Evolutionary conservation across 2,888 invertebrate species (phyloP).

Genomic region (Parascotia fuliginaria): DNA sequence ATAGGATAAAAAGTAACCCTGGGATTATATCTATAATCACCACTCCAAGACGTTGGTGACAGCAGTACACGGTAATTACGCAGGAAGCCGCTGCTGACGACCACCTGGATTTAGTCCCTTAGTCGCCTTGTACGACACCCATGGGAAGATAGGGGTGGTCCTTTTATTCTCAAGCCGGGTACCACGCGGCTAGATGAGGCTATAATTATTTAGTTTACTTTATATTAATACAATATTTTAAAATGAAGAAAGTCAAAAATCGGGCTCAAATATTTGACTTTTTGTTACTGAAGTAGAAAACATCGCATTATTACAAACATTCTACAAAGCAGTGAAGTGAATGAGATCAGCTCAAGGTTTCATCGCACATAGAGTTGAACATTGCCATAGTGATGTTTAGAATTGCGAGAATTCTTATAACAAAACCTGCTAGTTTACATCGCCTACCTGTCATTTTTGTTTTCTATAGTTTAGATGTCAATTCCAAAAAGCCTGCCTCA

Average conservation of each 20-base stretch:
- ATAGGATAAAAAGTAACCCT: slow-evolving; percentile 1
- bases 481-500: no score
- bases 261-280: not conserved
- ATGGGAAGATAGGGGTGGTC: slow-evolving; percentile 9
- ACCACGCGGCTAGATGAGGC: slow-evolving; percentile 10
- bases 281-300: not conserved
- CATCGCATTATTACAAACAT: not conserved
- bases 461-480: not conserved
- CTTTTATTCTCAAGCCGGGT: slow-evolving; percentile 16
- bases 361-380: not conserved
- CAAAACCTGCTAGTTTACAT: no score
- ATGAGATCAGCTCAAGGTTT: not conserved
- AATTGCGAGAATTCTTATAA: no score
- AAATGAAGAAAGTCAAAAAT: not conserved
- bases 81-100: slow-evolving; percentile 7
- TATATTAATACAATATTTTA: not conserved
- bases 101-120: slow-evolving; percentile 6
- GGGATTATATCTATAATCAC: slow-evolving; percentile 4
- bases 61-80: slow-evolving; percentile 3
- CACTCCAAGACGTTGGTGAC: slow-evolving; percentile 6
- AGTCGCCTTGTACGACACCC: slow-evolving; percentile 30
- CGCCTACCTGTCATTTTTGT: not conserved
- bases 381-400: no score
- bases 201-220: not conserved
- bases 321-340: not conserved